phyloP scores from a whole-genome alignment of 2,888 invertebrate genomes.

The Leptinotarsa juncta region DNA sequence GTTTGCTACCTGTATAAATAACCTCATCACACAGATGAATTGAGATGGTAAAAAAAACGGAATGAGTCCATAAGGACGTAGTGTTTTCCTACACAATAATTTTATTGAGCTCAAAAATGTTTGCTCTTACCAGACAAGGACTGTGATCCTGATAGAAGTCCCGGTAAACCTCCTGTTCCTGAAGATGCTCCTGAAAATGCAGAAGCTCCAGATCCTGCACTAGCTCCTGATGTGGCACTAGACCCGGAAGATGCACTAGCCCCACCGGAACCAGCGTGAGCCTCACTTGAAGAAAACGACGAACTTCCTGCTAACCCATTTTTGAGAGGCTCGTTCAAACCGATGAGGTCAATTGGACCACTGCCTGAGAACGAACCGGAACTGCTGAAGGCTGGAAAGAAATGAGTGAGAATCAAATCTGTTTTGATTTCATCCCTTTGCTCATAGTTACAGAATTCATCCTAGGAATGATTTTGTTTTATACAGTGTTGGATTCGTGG shows the following conservation, averaged over 20 bases:
- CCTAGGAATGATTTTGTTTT: no score
- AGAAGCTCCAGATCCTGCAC: conserved; percentile 24
- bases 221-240: conserved; percentile 35
- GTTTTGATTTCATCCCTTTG: no score
- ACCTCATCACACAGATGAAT: no score
- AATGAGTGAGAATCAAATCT: neutral
- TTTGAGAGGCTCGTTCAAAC: conserved; percentile 27
- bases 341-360: conserved; percentile 18
- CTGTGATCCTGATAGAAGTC: conserved; percentile 4
- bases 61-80: no score
- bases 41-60: no score
- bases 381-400: conserved; percentile 47
- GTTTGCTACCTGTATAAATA: no score
- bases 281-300: conserved; percentile 24
- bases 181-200: conserved; percentile 29
- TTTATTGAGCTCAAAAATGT: neutral
- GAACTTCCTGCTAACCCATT: conserved; percentile 27
- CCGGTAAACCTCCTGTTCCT: conserved; percentile 16
- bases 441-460: no score
- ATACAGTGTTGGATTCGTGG: no score
- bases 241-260: conserved; percentile 37
- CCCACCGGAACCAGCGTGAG: conserved; percentile 28
- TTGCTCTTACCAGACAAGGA: neutral
- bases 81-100: no score
- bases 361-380: conserved; percentile 45